These are phyloP conservation scores for Ganaspis sp. DNA, from an alignment of 1,140 invertebrate species.

Conservation along the genomic window DNA sequence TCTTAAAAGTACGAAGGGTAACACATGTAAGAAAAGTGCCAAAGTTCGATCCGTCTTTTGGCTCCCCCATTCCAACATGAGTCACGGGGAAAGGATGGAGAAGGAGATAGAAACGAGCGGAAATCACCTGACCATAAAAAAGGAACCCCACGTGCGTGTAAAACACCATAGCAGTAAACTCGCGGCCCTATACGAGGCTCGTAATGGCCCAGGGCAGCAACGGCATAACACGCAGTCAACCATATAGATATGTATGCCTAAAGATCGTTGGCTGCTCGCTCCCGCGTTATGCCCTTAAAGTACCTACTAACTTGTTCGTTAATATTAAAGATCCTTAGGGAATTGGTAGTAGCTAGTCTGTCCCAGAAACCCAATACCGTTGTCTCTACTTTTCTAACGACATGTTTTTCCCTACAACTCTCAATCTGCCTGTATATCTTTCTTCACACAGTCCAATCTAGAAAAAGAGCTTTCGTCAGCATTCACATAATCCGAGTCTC, in stretches of 20 bases:
- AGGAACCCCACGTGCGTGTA: constrained; percentile 50
- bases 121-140: constrained; percentile 61
- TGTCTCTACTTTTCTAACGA: not conserved
- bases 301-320: constrained; percentile 73
- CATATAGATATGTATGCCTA: constrained; percentile 37
- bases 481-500: not conserved
- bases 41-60: constrained; percentile 22
- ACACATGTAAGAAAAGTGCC: constrained; percentile 1
- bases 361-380: constrained; percentile 36
- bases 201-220: constrained; percentile 47
- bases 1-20: not conserved
- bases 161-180: constrained; percentile 50
- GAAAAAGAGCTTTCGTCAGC: not conserved
- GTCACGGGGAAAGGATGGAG: constrained; percentile 47
- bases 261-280: constrained; percentile 43
- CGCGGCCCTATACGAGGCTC: constrained; percentile 31
- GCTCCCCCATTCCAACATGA: constrained; percentile 45
- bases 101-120: constrained; percentile 43
- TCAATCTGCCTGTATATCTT: not conserved
- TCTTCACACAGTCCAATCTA: not conserved
- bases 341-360: constrained; percentile 44
- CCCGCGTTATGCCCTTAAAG: constrained; percentile 52
- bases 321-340: constrained; percentile 73
- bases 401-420: not conserved
- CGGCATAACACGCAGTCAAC: constrained; percentile 40